Evolutionary conservation across 1,140 invertebrate species (phyloP).

Genomic region (Drosophila virilis): DNA sequence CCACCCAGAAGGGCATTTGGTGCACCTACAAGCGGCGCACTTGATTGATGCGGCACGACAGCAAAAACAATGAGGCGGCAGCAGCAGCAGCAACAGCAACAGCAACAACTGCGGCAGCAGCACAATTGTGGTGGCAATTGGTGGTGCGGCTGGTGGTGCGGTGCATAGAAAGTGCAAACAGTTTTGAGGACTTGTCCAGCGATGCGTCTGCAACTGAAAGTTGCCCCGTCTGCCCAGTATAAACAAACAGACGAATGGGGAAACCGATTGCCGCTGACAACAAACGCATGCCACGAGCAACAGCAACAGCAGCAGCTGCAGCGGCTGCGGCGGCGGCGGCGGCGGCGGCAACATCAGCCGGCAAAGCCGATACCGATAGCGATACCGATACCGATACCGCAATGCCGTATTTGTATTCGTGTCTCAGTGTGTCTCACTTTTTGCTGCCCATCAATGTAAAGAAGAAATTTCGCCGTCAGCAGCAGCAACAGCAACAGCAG

Average conservation of each 20-base stretch:
- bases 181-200: conserved; percentile 66
- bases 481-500: conserved; percentile 16
- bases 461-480: conserved; percentile 72
- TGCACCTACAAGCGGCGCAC: conserved; percentile 12
- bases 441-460: conserved; percentile 64
- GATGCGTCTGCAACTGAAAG: conserved; percentile 40
- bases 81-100: too few species aligned
- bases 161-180: conserved; percentile 79
- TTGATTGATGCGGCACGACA: conserved; percentile 20
- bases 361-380: conserved; percentile 25
- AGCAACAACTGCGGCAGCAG: neutral
- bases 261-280: conserved; percentile 46
- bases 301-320: conserved; percentile 18
- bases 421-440: conserved; percentile 41
- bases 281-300: conserved; percentile 45
- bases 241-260: conserved; percentile 70
- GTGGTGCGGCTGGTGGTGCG: conserved; percentile 27
- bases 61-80: neutral
- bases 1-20: conserved; percentile 13
- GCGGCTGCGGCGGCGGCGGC: neutral
- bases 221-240: conserved; percentile 62
- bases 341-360: conserved; percentile 21
- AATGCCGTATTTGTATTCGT: conserved; percentile 39
- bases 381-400: conserved; percentile 18
- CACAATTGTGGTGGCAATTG: neutral